Conservation (phyloP, 2,797 vertebrate genomes). For the Periparus ater region DNA sequence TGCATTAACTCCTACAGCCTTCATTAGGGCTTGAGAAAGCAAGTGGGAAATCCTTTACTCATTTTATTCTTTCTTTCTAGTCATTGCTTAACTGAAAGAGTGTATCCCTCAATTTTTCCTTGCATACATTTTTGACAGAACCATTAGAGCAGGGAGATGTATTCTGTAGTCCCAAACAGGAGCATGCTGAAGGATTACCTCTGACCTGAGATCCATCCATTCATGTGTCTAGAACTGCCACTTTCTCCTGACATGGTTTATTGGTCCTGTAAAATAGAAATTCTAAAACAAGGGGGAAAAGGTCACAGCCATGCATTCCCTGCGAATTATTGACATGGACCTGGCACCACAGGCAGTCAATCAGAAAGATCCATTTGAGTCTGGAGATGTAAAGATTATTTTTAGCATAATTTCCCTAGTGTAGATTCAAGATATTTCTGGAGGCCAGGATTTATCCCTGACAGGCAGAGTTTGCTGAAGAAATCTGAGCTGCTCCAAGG, state of each 20-base stretch:
- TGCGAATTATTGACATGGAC: conserved; percentile 11
- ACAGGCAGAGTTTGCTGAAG: background rate
- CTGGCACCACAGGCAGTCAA: conserved; percentile 34
- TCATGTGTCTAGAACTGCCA: background rate
- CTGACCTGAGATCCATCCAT: conserved; percentile 1
- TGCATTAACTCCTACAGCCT: background rate
- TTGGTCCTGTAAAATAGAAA: conserved; percentile 43
- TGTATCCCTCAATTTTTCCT: background rate
- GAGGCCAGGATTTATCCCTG: background rate
- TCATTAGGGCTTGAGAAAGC: background rate
- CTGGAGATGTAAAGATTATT: conserved; percentile 51
- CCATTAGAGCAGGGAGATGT: background rate
- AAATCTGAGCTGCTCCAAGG: conserved; percentile 2
- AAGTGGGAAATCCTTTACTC: background rate
- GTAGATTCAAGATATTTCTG: background rate
- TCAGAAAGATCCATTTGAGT: conserved; percentile 43
- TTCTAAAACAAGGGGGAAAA: conserved; percentile 56
- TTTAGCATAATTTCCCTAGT: conserved; percentile 55
- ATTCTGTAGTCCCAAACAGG: background rate
- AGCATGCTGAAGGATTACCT: conserved; percentile 6
- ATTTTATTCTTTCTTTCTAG: background rate
- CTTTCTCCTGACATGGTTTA: conserved; percentile 35
- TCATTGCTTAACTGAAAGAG: background rate
- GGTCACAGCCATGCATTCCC: conserved; percentile 44
- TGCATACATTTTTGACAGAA: background rate